Evolutionary conservation across 2,797 vertebrate genomes (phyloP).

Genomic region (Trachops cirrhosus): DNA sequence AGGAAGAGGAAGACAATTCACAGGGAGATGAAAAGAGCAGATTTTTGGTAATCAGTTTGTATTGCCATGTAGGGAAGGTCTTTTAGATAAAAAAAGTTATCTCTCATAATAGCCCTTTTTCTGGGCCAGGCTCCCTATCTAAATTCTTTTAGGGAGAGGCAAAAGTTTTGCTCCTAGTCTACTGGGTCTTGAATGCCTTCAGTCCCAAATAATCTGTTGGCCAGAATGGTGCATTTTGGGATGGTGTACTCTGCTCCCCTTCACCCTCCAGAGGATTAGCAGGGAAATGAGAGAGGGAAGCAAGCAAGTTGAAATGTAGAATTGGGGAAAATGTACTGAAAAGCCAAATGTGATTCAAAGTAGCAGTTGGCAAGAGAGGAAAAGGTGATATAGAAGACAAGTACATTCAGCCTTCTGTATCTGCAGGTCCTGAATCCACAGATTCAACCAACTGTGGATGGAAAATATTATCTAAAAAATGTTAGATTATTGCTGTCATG

Average conservation of each 20-base stretch:
- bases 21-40: not conserved
- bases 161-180: not conserved
- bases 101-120: not conserved
- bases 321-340: not conserved
- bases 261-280: not conserved
- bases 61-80: not conserved
- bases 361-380: not conserved
- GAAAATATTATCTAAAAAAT: not conserved
- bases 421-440: not conserved
- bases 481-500: not conserved
- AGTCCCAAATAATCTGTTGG: not conserved
- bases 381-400: not conserved
- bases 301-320: slow-evolving; percentile 4
- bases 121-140: not conserved
- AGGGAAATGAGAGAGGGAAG: not conserved
- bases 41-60: not conserved
- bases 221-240: not conserved
- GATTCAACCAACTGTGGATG: not conserved
- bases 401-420: not conserved
- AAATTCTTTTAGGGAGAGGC: not conserved
- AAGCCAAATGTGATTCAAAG: not conserved
- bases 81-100: not conserved
- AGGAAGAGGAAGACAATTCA: not conserved
- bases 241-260: not conserved
- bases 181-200: not conserved